Percentiles rank a stretch among this genome's conserved stretches.
Evolutionary conservation across 2,797 vertebrate genomes (phyloP).

Genomic region (Apogon hyalosoma): DNA sequence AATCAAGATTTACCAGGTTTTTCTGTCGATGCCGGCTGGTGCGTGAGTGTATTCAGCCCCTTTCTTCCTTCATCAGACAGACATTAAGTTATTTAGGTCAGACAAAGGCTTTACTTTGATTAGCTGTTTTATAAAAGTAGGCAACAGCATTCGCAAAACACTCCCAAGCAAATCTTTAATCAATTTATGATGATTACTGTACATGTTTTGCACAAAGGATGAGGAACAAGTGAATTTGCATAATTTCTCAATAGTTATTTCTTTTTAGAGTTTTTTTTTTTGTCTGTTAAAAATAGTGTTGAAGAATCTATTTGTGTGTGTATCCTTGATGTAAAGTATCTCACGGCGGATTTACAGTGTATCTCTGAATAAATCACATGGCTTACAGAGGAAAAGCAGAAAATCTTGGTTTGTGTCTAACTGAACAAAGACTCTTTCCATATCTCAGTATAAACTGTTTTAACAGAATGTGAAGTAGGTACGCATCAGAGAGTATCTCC

Average conservation of each 20-base stretch:
- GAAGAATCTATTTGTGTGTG: neutral
- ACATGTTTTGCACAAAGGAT: constrained; percentile 30
- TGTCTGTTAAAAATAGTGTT: constrained; percentile 14
- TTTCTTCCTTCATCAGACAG: constrained; percentile 57
- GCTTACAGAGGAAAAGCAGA: constrained; percentile 29
- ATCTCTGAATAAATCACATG: constrained; percentile 23
- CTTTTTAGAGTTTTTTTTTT: constrained; percentile 31
- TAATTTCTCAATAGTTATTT: constrained; percentile 52
- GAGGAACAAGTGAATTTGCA: constrained; percentile 46
- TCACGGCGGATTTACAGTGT: constrained; percentile 17
- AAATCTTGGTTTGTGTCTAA: constrained; percentile 31
- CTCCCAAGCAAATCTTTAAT: constrained; percentile 64
- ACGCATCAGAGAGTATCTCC: constrained; percentile 9
- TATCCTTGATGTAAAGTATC: constrained; percentile 8
- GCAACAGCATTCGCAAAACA: constrained; percentile 37
- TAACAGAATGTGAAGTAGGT: constrained; percentile 17
- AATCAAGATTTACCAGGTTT: constrained; percentile 55
- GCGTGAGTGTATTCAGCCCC: constrained; percentile 5
- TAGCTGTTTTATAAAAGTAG: constrained; percentile 44
- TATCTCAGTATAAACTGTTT: constrained; percentile 30
- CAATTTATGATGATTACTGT: constrained; percentile 58
- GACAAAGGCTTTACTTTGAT: constrained; percentile 59
- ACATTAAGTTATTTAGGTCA: constrained; percentile 51
- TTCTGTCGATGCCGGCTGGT: constrained; percentile 15
- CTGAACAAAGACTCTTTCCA: constrained; percentile 29